Evolutionary conservation across 2,888 invertebrate genomes (phyloP).

Genomic region (Perdita meconis): DNA sequence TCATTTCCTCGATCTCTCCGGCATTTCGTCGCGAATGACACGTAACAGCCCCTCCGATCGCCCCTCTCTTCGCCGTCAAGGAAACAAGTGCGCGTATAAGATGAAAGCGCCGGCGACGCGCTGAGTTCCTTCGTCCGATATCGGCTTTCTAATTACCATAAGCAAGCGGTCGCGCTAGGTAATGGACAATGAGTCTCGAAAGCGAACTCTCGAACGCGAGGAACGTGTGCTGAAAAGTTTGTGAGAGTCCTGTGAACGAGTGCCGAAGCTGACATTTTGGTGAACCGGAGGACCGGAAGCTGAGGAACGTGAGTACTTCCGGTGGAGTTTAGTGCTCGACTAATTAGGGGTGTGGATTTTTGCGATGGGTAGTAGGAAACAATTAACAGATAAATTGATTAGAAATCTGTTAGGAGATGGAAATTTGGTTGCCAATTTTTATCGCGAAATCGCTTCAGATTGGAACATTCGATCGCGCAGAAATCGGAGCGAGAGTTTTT

Average conservation of each 20-base stretch:
- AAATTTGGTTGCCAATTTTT: neutral
- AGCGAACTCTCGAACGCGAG: constrained; percentile 9
- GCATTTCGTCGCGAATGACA: neutral
- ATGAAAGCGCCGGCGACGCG: constrained; percentile 25
- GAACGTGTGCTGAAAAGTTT: neutral
- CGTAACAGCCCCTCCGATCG: too few relatives aligned
- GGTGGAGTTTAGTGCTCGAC: neutral
- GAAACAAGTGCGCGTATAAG: neutral
- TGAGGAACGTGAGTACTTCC: constrained; percentile 35
- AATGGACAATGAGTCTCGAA: constrained; percentile 48
- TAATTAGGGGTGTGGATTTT: too few relatives aligned
- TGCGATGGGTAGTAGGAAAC: too few relatives aligned
- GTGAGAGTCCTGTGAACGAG: too few relatives aligned
- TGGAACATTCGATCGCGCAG: neutral
- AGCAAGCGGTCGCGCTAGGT: constrained; percentile 25
- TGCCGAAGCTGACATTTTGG: too few relatives aligned
- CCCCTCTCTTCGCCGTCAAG: neutral
- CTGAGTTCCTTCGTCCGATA: neutral
- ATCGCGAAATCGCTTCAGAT: neutral
- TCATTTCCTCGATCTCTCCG: neutral
- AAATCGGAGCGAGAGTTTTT: constrained; percentile 5
- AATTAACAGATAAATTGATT: too few relatives aligned
- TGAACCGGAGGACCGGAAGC: neutral
- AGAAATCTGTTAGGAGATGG: too few relatives aligned
- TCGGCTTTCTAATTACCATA: constrained; percentile 15